Evolutionary conservation across 1,140 invertebrate genomes (phyloP).

Genomic region (Thaumetopoea pityocampa): DNA sequence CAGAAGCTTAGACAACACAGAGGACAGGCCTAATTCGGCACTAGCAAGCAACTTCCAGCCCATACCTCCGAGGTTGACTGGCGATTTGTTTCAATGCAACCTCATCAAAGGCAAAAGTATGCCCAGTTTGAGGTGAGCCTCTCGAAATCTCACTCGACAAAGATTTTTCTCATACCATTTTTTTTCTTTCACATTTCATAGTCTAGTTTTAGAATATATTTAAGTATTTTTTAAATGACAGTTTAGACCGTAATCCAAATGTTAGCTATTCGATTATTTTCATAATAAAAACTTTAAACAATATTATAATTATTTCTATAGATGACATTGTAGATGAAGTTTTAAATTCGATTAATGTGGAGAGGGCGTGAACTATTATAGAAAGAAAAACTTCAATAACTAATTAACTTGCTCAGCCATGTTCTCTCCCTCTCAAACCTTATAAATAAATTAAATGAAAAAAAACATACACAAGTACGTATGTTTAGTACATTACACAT

Average conservation of each 20-base stretch:
- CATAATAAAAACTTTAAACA: too few species aligned
- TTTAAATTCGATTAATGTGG: too few species aligned
- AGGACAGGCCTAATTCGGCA: slow-evolving; percentile 75
- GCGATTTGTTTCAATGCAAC: slow-evolving; percentile 78
- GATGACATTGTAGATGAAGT: too few species aligned
- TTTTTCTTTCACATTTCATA: slow-evolving; percentile 15
- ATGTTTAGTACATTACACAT: too few species aligned
- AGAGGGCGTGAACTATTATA: slow-evolving; percentile 8
- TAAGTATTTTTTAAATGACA: too few species aligned
- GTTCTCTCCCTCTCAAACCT: slow-evolving; percentile 5
- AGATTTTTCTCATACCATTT: not conserved
- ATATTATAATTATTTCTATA: too few species aligned
- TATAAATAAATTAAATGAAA: slow-evolving; percentile 1
- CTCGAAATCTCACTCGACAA: not conserved
- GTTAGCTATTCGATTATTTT: too few species aligned
- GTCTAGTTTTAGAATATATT: slow-evolving; percentile 18
- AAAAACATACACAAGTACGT: too few species aligned
- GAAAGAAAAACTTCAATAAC: not conserved
- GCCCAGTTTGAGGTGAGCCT: slow-evolving; percentile 91
- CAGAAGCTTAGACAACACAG: slow-evolving; percentile 86
- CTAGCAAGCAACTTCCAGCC: slow-evolving; percentile 60
- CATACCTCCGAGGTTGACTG: slow-evolving; percentile 50
- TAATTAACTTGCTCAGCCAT: not conserved
- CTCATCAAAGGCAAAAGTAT: slow-evolving; percentile 96
- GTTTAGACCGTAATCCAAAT: too few species aligned